Conservation (phyloP, 2,797 vertebrate genomes). For the Oceanodroma leucorhoa region DNA sequence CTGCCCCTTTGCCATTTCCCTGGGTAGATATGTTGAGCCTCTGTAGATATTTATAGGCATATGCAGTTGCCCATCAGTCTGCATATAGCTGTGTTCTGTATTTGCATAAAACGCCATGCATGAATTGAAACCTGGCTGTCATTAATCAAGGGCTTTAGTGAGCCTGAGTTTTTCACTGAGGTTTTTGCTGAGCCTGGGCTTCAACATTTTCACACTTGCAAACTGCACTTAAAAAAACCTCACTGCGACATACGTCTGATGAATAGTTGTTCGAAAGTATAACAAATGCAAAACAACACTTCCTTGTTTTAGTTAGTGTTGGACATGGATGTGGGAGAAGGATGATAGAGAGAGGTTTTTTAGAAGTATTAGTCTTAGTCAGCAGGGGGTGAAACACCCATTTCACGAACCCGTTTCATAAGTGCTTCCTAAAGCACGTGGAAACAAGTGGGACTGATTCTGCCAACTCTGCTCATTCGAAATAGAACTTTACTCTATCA, state of each 20-base stretch:
- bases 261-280: background rate
- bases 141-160: slow-evolving; percentile 17
- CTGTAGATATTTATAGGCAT: background rate
- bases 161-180: background rate
- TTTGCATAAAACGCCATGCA: background rate
- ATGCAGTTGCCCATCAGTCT: background rate
- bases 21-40: background rate
- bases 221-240: background rate
- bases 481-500: background rate
- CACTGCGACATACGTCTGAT: background rate
- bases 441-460: background rate
- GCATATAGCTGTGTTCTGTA: background rate
- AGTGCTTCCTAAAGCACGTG: background rate
- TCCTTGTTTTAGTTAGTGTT: background rate
- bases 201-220: slow-evolving; percentile 1
- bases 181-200: background rate
- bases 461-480: background rate
- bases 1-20: background rate
- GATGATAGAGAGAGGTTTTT: background rate
- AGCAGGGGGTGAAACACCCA: background rate
- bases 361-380: background rate
- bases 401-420: background rate
- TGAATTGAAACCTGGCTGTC: slow-evolving; percentile 20
- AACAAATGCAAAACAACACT: slow-evolving; percentile 11
- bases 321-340: background rate